Conservation (phyloP, 2,888 invertebrate genomes). For the Schrankia costaestrigalis region DNA sequence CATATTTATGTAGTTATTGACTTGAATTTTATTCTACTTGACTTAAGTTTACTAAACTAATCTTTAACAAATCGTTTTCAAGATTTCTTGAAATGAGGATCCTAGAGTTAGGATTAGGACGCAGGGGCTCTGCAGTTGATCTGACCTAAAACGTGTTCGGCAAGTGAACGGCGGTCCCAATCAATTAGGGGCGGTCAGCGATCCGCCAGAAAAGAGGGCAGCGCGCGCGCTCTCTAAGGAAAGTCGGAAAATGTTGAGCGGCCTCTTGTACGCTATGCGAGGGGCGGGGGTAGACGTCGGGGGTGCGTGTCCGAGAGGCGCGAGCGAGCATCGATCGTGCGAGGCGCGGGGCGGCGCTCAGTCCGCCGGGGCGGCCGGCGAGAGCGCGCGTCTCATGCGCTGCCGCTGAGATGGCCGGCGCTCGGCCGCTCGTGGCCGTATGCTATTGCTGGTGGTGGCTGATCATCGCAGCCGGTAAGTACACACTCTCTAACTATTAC, state of each 20-base stretch:
- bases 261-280: slow-evolving; percentile 52
- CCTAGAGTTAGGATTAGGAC: slow-evolving; percentile 21
- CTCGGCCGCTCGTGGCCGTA: slow-evolving; percentile 80
- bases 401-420: slow-evolving; percentile 79
- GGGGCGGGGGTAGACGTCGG: slow-evolving; percentile 63
- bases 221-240: slow-evolving; percentile 81
- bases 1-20: no score
- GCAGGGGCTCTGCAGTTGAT: slow-evolving; percentile 66
- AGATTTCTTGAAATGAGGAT: not conserved
- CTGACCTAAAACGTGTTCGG: slow-evolving; percentile 77
- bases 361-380: slow-evolving; percentile 80
- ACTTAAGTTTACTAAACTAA: no score
- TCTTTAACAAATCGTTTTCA: no score
- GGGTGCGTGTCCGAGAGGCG: slow-evolving; percentile 65
- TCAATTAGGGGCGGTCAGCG: slow-evolving; percentile 80
- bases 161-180: slow-evolving; percentile 73
- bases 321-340: slow-evolving; percentile 66
- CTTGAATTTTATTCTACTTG: no score
- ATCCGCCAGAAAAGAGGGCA: slow-evolving; percentile 77
- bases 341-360: slow-evolving; percentile 52
- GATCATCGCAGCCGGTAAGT: slow-evolving; percentile 77
- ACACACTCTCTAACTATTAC: slow-evolving; percentile 25
- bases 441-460: slow-evolving; percentile 79
- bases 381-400: slow-evolving; percentile 79
- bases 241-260: slow-evolving; percentile 73